Evolutionary conservation across 1,140 invertebrate genomes (phyloP).

Genomic region (Tribolium madens): DNA sequence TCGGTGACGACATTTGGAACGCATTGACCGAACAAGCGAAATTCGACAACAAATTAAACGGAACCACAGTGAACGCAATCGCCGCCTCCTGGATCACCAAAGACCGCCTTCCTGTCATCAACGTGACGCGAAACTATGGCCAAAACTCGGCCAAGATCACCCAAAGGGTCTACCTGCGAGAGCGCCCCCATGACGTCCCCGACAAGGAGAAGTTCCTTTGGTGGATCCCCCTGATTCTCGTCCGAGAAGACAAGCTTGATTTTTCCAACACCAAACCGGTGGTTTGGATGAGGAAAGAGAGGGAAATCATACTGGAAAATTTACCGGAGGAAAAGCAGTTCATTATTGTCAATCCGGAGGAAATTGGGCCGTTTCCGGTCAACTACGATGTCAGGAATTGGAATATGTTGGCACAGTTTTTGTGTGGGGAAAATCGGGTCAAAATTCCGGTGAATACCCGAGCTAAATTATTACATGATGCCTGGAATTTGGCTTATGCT

Average conservation of each 20-base stretch:
- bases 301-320: conserved; percentile 67
- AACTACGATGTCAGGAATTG: conserved; percentile 86
- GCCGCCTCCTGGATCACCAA: conserved; percentile 86
- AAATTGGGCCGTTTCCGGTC: conserved; percentile 84
- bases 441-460: conserved; percentile 77
- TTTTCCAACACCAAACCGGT: conserved; percentile 69
- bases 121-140: conserved; percentile 77
- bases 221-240: conserved; percentile 77
- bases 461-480: conserved; percentile 81
- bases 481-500: conserved; percentile 84
- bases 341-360: conserved; percentile 83
- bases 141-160: conserved; percentile 72
- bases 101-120: conserved; percentile 84
- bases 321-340: conserved; percentile 72
- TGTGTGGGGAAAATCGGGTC: conserved; percentile 69
- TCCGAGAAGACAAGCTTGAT: conserved; percentile 70
- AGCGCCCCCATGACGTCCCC: conserved; percentile 75
- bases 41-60: conserved; percentile 70
- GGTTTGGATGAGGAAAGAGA: conserved; percentile 73
- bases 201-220: conserved; percentile 74
- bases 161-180: conserved; percentile 79
- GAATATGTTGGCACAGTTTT: conserved; percentile 76
- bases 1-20: conserved; percentile 84
- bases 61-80: conserved; percentile 74
- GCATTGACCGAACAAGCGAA: conserved; percentile 77